phyloP scores from a whole-genome alignment of 2,113 vertebrate genomes.

The Actenoides lindsayi region DNA sequence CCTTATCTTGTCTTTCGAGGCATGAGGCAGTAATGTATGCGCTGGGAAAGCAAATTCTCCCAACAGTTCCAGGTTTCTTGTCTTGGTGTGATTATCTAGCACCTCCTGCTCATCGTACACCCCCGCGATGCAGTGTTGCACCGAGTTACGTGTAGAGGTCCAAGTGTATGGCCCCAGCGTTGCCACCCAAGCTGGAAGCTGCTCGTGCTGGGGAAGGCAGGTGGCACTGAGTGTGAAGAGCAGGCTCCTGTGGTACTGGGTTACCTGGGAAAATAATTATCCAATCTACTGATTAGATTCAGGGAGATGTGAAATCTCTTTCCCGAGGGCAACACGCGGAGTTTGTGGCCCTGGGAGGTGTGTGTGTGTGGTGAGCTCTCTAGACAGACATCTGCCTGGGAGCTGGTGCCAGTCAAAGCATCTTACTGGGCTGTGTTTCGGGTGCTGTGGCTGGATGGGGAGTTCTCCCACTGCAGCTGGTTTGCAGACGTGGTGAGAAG shows the following conservation, averaged over 20 bases:
- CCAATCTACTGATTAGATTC: background rate
- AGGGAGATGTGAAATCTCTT: background rate
- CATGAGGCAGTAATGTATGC: background rate
- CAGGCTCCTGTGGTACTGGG: background rate
- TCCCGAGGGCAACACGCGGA: background rate
- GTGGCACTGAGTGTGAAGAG: background rate
- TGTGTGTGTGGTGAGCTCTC: background rate
- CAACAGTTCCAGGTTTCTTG: background rate
- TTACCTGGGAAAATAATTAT: background rate
- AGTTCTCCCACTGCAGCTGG: background rate
- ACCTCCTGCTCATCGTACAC: accelerated
- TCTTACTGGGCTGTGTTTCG: accelerated
- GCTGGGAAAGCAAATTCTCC: background rate
- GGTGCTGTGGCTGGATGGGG: background rate
- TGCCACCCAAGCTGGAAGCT: background rate
- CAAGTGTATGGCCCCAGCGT: accelerated
- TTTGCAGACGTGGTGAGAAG: accelerated
- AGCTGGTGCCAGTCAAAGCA: background rate
- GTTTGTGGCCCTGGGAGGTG: background rate
- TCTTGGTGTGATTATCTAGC: background rate
- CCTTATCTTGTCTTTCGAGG: background rate
- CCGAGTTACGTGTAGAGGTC: background rate
- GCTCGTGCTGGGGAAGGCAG: background rate
- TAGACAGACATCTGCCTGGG: background rate
- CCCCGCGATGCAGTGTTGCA: background rate